These are phyloP conservation scores for Cremastinae sp. DNA, from an alignment of 2,888 invertebrate species.

Conservation along the genomic window DNA sequence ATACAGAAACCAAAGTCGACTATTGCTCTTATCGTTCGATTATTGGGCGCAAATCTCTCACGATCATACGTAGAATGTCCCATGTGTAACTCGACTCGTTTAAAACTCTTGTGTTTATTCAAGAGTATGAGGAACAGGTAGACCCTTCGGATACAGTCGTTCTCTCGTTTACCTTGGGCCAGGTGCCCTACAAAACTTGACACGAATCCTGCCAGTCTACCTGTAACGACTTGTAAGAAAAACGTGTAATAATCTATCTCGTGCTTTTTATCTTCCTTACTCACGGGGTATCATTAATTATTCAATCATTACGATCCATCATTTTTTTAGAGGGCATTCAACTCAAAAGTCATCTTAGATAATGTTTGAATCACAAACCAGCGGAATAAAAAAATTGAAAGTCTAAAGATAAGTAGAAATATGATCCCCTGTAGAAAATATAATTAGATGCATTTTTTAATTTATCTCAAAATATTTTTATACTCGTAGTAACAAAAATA, in stretches of 20 bases:
- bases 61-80: slow-evolving; percentile 8
- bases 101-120: slow-evolving; percentile 11
- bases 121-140: slow-evolving; percentile 44
- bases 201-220: slow-evolving; percentile 61
- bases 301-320: neutral
- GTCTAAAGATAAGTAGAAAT: too few relatives aligned
- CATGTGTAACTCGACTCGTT: slow-evolving; percentile 15
- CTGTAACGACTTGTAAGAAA: neutral
- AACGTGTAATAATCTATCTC: slow-evolving; percentile 12
- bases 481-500: too few relatives aligned
- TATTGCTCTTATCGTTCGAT: too few relatives aligned
- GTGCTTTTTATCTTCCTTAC: neutral
- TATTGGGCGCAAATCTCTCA: too few relatives aligned
- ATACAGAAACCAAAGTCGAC: too few relatives aligned
- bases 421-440: too few relatives aligned
- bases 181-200: slow-evolving; percentile 71
- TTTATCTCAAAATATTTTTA: too few relatives aligned
- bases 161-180: slow-evolving; percentile 59
- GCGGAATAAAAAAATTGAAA: too few relatives aligned
- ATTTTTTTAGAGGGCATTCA: neutral
- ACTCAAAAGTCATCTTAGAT: neutral
- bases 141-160: slow-evolving; percentile 43
- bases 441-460: too few relatives aligned
- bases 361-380: too few relatives aligned
- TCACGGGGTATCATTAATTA: neutral